Evolutionary conservation across 2,797 vertebrate species (phyloP).

Genomic region (Sarcophilus harrisii): DNA sequence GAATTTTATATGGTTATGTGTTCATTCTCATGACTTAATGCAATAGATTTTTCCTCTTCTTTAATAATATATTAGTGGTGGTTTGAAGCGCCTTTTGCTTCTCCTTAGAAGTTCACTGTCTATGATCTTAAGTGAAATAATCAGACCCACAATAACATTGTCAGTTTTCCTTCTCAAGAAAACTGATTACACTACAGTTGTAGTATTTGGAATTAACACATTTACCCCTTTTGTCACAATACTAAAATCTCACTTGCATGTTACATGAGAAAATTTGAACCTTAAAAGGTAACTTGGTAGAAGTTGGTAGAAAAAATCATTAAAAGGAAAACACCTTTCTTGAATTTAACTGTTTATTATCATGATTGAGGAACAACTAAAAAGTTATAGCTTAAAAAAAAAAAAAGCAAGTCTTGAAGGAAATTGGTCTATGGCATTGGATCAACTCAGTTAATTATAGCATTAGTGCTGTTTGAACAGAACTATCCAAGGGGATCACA

Average conservation of each 20-base stretch:
- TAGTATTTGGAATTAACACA: not conserved
- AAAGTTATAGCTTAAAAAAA: not conserved
- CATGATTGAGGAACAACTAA: not conserved
- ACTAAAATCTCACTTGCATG: not conserved
- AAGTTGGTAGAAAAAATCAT: not conserved
- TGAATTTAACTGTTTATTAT: conserved; percentile 7
- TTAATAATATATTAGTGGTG: not conserved
- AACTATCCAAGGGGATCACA: not conserved
- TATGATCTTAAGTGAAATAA: not conserved
- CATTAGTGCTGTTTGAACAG: not conserved
- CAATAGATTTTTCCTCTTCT: not conserved
- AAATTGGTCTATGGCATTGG: not conserved
- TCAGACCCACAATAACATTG: not conserved
- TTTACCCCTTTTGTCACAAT: not conserved
- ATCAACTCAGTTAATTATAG: conserved; percentile 21
- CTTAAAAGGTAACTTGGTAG: conserved; percentile 5
- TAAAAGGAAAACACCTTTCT: not conserved
- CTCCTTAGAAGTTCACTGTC: not conserved
- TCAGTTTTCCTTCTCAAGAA: not conserved
- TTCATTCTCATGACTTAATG: not conserved
- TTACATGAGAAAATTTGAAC: not conserved
- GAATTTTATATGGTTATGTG: not conserved
- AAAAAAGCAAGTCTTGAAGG: not conserved
- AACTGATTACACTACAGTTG: not conserved
- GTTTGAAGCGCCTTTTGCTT: not conserved